phyloP scores from a whole-genome alignment of 2,797 vertebrate genomes.

The Cynopterus sphinx region DNA sequence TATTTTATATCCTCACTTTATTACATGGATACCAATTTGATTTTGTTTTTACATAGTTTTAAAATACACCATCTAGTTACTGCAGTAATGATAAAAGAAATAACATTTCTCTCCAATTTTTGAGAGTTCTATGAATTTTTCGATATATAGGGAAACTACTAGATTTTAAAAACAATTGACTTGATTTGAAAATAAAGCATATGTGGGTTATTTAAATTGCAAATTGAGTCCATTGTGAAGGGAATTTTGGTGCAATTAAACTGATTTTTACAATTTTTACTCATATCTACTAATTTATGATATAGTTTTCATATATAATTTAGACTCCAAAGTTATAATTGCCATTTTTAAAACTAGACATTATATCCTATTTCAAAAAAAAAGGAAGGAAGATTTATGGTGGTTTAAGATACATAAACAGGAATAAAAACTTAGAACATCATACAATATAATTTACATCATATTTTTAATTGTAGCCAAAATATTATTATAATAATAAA shows the following conservation, averaged over 20 bases:
- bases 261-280: not conserved
- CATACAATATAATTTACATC: not conserved
- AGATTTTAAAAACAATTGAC: not conserved
- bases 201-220: not conserved
- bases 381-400: not conserved
- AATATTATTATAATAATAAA: not conserved
- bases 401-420: not conserved
- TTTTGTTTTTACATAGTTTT: slow-evolving; percentile 3
- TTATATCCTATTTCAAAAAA: not conserved
- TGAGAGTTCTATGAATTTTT: not conserved
- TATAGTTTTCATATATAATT: not conserved
- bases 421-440: slow-evolving; percentile 1
- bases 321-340: not conserved
- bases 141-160: not conserved
- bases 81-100: not conserved
- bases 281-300: not conserved
- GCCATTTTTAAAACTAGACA: not conserved
- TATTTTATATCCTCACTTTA: not conserved
- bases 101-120: not conserved
- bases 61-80: not conserved
- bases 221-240: not conserved
- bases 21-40: not conserved
- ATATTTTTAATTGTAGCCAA: not conserved
- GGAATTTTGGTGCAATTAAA: not conserved
- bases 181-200: slow-evolving; percentile 30